Evolutionary conservation across 2,113 vertebrate species (phyloP).

Genomic region (Anguilla japonica): DNA sequence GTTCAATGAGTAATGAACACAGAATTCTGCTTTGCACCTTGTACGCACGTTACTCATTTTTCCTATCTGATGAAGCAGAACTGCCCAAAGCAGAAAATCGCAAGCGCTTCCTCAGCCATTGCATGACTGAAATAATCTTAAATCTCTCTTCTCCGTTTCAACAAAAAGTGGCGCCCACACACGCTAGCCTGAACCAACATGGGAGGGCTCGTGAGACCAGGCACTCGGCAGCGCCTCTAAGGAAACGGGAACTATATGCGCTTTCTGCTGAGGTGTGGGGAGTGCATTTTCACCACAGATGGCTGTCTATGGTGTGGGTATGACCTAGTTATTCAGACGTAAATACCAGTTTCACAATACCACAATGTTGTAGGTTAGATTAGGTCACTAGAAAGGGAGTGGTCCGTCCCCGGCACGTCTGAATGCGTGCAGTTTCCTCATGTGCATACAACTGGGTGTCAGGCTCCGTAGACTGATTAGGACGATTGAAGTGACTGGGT

Average conservation of each 20-base stretch:
- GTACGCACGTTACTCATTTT: not conserved
- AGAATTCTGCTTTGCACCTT: not conserved
- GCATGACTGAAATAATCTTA: conserved; percentile 3
- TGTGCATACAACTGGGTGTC: conserved; percentile 37
- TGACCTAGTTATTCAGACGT: conserved; percentile 55
- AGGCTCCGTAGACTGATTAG: not conserved
- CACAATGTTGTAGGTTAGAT: not conserved
- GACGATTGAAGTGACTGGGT: conserved; percentile 17
- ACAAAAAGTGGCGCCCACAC: conserved; percentile 30
- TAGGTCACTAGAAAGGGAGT: conserved; percentile 40
- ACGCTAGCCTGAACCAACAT: conserved; percentile 35
- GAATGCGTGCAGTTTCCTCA: conserved; percentile 45
- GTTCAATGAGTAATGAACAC: conserved; percentile 11
- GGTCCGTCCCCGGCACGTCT: conserved; percentile 41
- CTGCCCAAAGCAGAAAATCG: conserved; percentile 8
- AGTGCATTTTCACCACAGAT: conserved; percentile 49
- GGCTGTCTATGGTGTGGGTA: conserved; percentile 40
- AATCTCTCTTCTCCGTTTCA: conserved; percentile 10
- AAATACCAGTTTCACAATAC: conserved; percentile 22
- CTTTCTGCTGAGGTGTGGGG: conserved; percentile 50
- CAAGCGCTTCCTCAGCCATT: conserved; percentile 8
- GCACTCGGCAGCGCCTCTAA: conserved; percentile 50
- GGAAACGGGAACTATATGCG: conserved; percentile 59
- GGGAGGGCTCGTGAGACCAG: conserved; percentile 29
- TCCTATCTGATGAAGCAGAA: conserved; percentile 36